These are phyloP conservation scores for Mystacides longicornis DNA, from an alignment of 2,888 invertebrate species.

Conservation along the genomic window DNA sequence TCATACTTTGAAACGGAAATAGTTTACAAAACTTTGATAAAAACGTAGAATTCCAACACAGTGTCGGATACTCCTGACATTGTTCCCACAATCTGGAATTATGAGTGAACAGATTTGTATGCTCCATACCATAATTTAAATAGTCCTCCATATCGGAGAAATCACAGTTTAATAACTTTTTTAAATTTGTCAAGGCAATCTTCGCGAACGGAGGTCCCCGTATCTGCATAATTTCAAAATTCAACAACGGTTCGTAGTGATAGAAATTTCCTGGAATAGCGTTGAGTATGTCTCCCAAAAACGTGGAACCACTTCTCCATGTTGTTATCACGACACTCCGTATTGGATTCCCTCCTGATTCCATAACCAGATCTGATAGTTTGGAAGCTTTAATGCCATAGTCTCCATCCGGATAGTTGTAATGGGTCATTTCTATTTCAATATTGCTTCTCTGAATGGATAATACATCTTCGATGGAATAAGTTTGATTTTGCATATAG, in stretches of 20 bases:
- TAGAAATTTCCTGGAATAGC: constrained; percentile 81
- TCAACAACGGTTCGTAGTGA: constrained; percentile 82
- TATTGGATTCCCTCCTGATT: constrained; percentile 57
- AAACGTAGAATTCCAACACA: constrained; percentile 59
- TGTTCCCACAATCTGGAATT: constrained; percentile 72
- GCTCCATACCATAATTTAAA: constrained; percentile 67
- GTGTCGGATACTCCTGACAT: constrained; percentile 47
- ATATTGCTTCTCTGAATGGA: constrained; percentile 49
- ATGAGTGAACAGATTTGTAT: constrained; percentile 76
- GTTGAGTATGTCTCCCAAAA: constrained; percentile 77
- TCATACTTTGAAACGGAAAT: constrained; percentile 86
- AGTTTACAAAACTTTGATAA: constrained; percentile 70
- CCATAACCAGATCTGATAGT: constrained; percentile 58
- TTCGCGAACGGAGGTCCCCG: constrained; percentile 65
- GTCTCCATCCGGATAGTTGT: constrained; percentile 51
- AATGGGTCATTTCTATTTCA: constrained; percentile 51
- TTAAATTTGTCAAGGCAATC: constrained; percentile 59
- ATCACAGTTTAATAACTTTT: constrained; percentile 68
- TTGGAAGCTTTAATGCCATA: constrained; percentile 46
- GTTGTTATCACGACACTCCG: constrained; percentile 77
- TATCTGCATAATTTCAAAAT: constrained; percentile 76
- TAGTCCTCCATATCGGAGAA: constrained; percentile 68
- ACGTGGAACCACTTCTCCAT: constrained; percentile 87
- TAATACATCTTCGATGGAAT: constrained; percentile 51
- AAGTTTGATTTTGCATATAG: too few species aligned